Evolutionary conservation across 2,888 invertebrate species (phyloP).

Genomic region (Mimachlamys varia): DNA sequence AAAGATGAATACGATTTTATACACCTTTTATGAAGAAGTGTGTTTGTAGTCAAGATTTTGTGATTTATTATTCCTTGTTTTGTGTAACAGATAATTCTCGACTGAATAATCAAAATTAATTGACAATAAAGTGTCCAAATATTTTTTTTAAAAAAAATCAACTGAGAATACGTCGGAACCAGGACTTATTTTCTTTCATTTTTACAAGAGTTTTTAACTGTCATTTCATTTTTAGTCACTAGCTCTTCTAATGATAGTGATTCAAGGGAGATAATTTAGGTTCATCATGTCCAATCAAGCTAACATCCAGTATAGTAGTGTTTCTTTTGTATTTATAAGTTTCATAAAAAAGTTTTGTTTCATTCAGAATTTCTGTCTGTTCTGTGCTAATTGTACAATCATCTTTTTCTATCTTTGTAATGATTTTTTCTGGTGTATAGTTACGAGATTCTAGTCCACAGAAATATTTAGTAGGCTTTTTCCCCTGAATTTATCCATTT

Average conservation of each 20-base stretch:
- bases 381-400: background rate
- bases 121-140: no score
- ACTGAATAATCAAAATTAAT: background rate
- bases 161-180: no score
- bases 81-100: background rate
- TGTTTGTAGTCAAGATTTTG: no score
- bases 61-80: background rate
- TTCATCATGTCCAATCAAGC: background rate
- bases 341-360: no score
- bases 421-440: background rate
- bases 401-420: background rate
- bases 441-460: background rate
- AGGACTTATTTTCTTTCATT: no score
- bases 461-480: no score
- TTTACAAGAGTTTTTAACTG: background rate
- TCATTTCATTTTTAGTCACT: background rate
- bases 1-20: background rate
- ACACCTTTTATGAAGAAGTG: background rate
- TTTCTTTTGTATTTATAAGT: no score
- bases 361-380: no score
- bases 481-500: background rate
- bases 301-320: no score
- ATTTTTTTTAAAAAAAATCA: no score
- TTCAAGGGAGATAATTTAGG: background rate
- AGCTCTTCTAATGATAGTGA: background rate